Evolutionary conservation across 2,888 invertebrate species (phyloP).

Genomic region (Leptopilina drosophilae): DNA sequence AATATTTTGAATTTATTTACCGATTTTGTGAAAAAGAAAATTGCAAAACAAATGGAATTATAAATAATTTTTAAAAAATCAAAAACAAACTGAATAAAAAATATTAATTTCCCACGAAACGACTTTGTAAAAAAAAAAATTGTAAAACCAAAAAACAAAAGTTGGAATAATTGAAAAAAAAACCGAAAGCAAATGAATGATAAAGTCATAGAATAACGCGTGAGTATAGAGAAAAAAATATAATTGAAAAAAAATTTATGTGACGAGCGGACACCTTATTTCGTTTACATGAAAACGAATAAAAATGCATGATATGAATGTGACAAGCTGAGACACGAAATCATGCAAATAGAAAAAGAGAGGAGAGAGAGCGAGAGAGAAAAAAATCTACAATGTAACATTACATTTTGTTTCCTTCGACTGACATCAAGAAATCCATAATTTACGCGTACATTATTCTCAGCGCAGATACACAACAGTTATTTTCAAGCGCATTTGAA

Average conservation of each 20-base stretch:
- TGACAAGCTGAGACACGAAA: constrained; percentile 21
- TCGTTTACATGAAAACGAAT: constrained; percentile 10
- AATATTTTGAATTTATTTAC: no score
- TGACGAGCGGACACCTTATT: constrained; percentile 15
- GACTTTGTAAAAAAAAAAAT: no score
- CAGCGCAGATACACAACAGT: background rate
- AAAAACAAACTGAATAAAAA: no score
- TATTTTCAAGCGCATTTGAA: constrained; percentile 19
- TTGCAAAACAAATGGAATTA: no score
- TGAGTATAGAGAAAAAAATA: background rate
- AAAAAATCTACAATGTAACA: constrained; percentile 16
- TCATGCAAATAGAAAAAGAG: constrained; percentile 22
- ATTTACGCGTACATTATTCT: constrained; percentile 18
- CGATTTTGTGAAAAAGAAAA: no score
- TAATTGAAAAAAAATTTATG: constrained; percentile 13
- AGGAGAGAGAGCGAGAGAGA: background rate
- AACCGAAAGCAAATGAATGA: background rate
- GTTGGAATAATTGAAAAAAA: no score
- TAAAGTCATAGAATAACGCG: background rate
- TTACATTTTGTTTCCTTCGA: background rate
- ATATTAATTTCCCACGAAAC: no score
- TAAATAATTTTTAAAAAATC: no score
- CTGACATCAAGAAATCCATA: constrained; percentile 23
- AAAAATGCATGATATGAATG: constrained; percentile 24
- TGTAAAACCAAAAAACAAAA: no score